These are phyloP conservation scores for Sander lucioperca DNA, from an alignment of 2,113 vertebrate genomes.

Conservation along the genomic window DNA sequence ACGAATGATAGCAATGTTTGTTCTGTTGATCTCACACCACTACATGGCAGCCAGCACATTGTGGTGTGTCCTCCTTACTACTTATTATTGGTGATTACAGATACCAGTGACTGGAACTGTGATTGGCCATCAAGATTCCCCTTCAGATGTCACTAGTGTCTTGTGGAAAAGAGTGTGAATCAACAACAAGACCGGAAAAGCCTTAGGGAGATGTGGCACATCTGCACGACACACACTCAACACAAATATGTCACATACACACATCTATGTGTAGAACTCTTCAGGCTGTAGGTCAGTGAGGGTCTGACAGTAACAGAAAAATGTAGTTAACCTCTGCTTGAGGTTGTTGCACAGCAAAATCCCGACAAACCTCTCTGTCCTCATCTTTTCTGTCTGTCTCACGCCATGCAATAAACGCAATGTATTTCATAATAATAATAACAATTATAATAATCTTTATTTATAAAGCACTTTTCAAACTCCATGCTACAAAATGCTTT, in stretches of 20 bases:
- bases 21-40: constrained; percentile 36
- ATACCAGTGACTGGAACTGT: neutral
- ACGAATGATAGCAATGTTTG: constrained; percentile 52
- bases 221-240: constrained; percentile 11
- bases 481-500: too few species aligned
- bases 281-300: constrained; percentile 64
- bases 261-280: constrained; percentile 33
- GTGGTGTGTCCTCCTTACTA: neutral
- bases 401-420: neutral
- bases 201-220: constrained; percentile 34
- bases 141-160: constrained; percentile 23
- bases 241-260: constrained; percentile 17
- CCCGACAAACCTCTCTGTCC: constrained; percentile 2
- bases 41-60: constrained; percentile 17
- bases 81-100: constrained; percentile 29
- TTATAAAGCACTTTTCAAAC: too few species aligned
- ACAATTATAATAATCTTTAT: too few species aligned
- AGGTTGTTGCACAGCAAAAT: constrained; percentile 31
- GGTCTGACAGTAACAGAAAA: constrained; percentile 50
- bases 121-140: constrained; percentile 5
- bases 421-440: neutral
- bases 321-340: constrained; percentile 54
- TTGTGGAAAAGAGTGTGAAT: constrained; percentile 43
- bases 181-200: constrained; percentile 19
- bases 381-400: constrained; percentile 15